Conservation (phyloP, 2,113 vertebrate species). For the Eira barbara region DNA sequence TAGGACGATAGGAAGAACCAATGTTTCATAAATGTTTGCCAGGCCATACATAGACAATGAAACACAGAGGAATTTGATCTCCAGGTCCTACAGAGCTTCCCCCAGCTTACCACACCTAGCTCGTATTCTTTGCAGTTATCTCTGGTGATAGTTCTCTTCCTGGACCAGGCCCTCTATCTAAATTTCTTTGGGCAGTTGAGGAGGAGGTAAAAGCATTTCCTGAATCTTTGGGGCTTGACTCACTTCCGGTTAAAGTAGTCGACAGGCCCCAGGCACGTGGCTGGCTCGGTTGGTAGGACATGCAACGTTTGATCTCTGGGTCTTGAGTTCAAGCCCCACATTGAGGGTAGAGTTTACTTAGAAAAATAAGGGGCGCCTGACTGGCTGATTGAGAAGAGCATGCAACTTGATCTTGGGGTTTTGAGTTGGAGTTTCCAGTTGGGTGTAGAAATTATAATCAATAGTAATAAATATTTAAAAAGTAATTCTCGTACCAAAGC, state of each 20-base stretch:
- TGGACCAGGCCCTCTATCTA: neutral
- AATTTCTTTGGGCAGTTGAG: neutral
- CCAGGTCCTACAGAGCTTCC: neutral
- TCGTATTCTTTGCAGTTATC: neutral
- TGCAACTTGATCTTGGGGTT: neutral
- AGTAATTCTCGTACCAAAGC: neutral
- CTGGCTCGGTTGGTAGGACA: neutral
- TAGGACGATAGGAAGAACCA: neutral
- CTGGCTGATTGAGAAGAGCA: neutral
- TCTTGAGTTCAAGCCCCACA: neutral
- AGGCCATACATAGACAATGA: neutral
- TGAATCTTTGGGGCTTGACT: neutral
- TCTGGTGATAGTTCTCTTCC: neutral
- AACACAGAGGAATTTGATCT: neutral
- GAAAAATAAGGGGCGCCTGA: neutral
- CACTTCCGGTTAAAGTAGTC: neutral
- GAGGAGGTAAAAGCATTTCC: neutral
- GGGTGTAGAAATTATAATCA: neutral
- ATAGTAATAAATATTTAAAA: neutral
- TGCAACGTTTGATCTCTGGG: neutral
- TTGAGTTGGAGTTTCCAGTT: neutral
- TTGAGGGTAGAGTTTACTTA: neutral
- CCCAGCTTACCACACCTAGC: neutral
- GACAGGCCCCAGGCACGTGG: neutral
- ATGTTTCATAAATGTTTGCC: neutral